A percentile compares a stretch with the other conserved stretches of the same genome.
These are phyloP conservation scores for Antechinus flavipes DNA, from an alignment of 2,113 vertebrate genomes.

Conservation along the genomic window DNA sequence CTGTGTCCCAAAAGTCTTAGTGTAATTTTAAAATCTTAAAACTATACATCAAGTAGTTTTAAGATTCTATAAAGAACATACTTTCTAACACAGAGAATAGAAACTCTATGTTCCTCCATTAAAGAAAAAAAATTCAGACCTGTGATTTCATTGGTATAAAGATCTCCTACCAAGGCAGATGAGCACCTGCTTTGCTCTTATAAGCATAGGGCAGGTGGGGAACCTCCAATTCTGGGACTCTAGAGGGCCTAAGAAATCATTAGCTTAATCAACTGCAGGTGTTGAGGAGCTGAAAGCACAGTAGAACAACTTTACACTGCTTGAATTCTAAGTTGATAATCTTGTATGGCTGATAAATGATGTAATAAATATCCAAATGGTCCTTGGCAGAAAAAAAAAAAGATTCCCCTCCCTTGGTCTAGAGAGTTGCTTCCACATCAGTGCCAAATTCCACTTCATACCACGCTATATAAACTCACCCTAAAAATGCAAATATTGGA, in stretches of 20 bases:
- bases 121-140: neutral
- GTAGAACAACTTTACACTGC: no score
- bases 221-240: no score
- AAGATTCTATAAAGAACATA: neutral
- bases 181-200: neutral
- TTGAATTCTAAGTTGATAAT: no score
- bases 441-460: neutral
- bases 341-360: no score
- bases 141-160: neutral
- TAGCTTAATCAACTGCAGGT: no score
- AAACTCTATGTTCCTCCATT: neutral
- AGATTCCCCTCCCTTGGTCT: no score
- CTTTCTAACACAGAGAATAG: neutral
- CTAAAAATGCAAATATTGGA: neutral
- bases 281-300: no score
- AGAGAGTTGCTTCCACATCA: neutral
- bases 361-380: no score
- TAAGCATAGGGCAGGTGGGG: neutral
- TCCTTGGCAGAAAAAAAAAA: no score
- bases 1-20: neutral
- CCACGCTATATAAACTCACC: neutral
- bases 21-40: neutral
- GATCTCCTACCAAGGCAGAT: neutral
- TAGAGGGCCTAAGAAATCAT: no score
- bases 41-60: neutral